These are phyloP conservation scores for Allacma fusca DNA, from an alignment of 2,888 invertebrate genomes.

Conservation along the genomic window DNA sequence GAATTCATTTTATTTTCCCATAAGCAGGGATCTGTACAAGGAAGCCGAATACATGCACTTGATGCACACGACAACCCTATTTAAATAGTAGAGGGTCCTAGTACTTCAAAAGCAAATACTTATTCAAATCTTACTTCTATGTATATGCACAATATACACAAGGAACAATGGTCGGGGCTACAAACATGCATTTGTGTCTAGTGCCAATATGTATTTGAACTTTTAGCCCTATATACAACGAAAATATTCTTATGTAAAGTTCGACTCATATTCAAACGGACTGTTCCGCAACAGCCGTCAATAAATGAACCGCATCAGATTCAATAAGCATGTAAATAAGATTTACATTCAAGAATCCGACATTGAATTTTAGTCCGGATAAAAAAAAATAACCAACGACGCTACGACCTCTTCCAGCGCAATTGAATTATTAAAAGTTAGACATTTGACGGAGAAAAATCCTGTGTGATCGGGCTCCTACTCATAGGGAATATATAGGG, in stretches of 20 bases:
- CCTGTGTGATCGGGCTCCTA: not conserved
- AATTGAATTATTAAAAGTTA: not conserved
- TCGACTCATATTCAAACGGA: not conserved
- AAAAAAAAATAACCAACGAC: not conserved
- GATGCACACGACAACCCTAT: not conserved
- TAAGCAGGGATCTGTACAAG: not conserved
- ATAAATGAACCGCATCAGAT: not conserved
- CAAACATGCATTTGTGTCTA: too few species aligned
- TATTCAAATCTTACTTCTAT: too few species aligned
- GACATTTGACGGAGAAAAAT: not conserved
- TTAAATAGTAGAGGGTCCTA: too few species aligned
- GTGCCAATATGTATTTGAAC: too few species aligned
- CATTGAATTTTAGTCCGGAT: not conserved
- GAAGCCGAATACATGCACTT: constrained; percentile 13
- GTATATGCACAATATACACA: too few species aligned
- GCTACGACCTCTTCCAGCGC: too few species aligned
- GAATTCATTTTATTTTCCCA: constrained; percentile 15
- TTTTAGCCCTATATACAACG: too few species aligned
- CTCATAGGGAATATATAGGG: too few species aligned
- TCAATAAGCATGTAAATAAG: not conserved
- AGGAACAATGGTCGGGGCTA: too few species aligned
- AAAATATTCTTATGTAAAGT: too few species aligned
- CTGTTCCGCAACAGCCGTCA: not conserved
- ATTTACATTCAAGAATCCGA: not conserved
- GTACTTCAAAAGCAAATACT: too few species aligned